phyloP scores from a whole-genome alignment of 2,888 invertebrate species.

The Drepana falcataria region DNA sequence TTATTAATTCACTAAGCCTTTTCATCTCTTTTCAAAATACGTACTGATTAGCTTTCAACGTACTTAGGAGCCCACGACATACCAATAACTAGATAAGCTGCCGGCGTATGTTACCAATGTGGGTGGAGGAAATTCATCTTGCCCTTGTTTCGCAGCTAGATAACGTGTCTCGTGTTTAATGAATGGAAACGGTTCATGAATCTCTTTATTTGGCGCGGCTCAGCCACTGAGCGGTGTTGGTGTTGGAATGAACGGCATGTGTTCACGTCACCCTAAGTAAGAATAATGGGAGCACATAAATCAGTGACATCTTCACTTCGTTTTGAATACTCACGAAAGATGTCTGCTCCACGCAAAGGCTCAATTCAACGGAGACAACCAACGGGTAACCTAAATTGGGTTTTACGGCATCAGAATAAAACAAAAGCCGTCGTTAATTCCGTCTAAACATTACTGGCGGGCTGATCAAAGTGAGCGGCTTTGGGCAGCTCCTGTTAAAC shows the following conservation, averaged over 20 bases:
- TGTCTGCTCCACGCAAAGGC: slow-evolving; percentile 43
- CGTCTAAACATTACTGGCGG: not conserved
- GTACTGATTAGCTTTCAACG: too few relatives aligned
- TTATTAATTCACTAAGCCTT: too few relatives aligned
- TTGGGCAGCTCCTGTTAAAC: not conserved
- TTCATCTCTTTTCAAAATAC: too few relatives aligned
- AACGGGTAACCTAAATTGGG: slow-evolving; percentile 25
- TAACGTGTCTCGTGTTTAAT: slow-evolving; percentile 3
- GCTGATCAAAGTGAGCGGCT: not conserved
- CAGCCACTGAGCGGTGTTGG: slow-evolving; percentile 16
- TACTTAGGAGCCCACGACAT: too few relatives aligned
- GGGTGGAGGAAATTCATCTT: slow-evolving; percentile 1
- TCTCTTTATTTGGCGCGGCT: slow-evolving; percentile 22
- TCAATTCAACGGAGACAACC: slow-evolving; percentile 37
- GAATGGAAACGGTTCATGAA: slow-evolving; percentile 6
- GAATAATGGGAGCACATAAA: slow-evolving; percentile 64
- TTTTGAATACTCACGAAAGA: slow-evolving; percentile 61
- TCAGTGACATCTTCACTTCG: slow-evolving; percentile 63
- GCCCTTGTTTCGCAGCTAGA: slow-evolving; percentile 1
- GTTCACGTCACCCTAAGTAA: slow-evolving; percentile 65
- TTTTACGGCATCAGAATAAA: slow-evolving; percentile 22
- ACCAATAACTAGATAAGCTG: not conserved
- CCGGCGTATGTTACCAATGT: not conserved
- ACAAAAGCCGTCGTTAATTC: slow-evolving; percentile 1
- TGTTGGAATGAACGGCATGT: slow-evolving; percentile 51